phyloP scores from a whole-genome alignment of 2,797 vertebrate species.

The Lepus oiostolus region DNA sequence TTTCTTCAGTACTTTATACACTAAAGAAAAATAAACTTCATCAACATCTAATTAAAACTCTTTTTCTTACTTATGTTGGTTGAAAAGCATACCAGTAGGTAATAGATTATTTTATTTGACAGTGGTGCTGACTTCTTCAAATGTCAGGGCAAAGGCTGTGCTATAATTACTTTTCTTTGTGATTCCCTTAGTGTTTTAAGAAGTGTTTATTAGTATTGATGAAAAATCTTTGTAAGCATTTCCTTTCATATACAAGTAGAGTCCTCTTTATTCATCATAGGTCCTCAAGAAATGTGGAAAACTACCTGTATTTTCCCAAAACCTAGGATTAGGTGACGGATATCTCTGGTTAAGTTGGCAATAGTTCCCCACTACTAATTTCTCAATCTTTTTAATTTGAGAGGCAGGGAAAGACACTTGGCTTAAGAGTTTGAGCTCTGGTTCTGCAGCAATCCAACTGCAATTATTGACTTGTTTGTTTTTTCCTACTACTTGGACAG shows the following conservation, averaged over 20 bases:
- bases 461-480: slow-evolving; percentile 27
- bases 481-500: slow-evolving; percentile 18
- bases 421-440: neutral
- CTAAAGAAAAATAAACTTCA: slow-evolving; percentile 46
- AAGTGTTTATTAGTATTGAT: slow-evolving; percentile 3
- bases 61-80: slow-evolving; percentile 44
- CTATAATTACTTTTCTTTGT: slow-evolving; percentile 4
- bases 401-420: neutral
- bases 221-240: neutral
- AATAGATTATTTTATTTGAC: slow-evolving; percentile 62
- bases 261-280: neutral
- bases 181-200: slow-evolving; percentile 44
- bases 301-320: slow-evolving; percentile 9
- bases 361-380: neutral
- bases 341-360: neutral
- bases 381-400: slow-evolving; percentile 39
- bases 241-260: slow-evolving; percentile 18
- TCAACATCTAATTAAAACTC: slow-evolving; percentile 46
- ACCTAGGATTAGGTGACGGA: neutral
- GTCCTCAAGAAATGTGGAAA: slow-evolving; percentile 37
- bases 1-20: slow-evolving; percentile 50
- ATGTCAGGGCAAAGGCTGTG: slow-evolving; percentile 35
- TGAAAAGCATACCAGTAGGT: slow-evolving; percentile 57
- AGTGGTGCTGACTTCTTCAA: slow-evolving; percentile 34
- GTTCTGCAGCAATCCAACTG: slow-evolving; percentile 31